A percentile compares a stretch with the other conserved stretches of the same genome.
These are phyloP conservation scores for Lethenteron camtschaticum DNA, from an alignment of 2,113 vertebrate genomes.

Conservation along the genomic window DNA sequence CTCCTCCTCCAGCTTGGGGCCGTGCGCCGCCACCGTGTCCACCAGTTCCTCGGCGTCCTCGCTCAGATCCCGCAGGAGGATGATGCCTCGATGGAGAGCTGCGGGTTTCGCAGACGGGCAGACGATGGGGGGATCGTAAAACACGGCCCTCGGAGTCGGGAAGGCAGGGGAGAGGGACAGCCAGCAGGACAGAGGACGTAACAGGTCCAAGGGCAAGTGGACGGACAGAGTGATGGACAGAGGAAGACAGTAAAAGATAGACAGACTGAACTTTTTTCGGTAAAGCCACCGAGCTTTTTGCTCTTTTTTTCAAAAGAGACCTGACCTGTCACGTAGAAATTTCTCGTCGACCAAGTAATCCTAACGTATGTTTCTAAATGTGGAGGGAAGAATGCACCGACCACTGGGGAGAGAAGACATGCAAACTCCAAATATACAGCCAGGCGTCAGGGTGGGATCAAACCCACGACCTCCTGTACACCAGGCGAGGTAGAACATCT, in stretches of 20 bases:
- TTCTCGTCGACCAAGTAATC: too few relatives aligned
- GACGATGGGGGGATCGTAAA: neutral
- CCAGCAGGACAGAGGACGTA: neutral
- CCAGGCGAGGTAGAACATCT: too few relatives aligned
- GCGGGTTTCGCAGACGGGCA: slow-evolving; percentile 8
- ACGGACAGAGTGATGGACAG: neutral
- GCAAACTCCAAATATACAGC: too few relatives aligned
- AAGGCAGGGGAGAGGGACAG: neutral
- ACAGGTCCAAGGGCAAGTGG: neutral
- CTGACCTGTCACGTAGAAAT: too few relatives aligned
- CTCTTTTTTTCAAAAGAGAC: too few relatives aligned
- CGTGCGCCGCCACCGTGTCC: slow-evolving; percentile 80
- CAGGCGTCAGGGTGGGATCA: too few relatives aligned
- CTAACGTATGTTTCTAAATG: too few relatives aligned
- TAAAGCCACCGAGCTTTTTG: too few relatives aligned
- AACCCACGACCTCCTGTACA: too few relatives aligned
- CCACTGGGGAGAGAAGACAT: too few relatives aligned
- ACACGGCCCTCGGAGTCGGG: neutral
- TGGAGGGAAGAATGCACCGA: too few relatives aligned
- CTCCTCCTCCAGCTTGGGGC: slow-evolving; percentile 91
- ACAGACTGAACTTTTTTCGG: too few relatives aligned
- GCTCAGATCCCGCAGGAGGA: slow-evolving; percentile 87
- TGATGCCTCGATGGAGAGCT: slow-evolving; percentile 88
- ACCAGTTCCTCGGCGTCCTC: slow-evolving; percentile 86
- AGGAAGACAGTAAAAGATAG: neutral